Evolutionary conservation across 2,888 invertebrate genomes (phyloP).

Genomic region (Dolichomitus sp.): DNA sequence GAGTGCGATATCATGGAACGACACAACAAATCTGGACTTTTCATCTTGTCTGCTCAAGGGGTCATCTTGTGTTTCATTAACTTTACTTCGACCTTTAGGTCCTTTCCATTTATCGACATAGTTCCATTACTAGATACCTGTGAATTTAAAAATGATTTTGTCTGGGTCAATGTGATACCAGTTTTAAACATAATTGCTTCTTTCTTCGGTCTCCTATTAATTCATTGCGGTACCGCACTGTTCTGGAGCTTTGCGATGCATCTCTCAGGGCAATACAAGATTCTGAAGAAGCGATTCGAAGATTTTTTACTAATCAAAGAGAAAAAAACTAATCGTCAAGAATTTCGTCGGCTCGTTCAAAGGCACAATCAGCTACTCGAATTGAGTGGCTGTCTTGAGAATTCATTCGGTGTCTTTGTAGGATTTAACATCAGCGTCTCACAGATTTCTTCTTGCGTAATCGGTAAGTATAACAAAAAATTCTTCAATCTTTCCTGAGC

Average conservation of each 20-base stretch:
- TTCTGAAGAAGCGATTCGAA: not conserved
- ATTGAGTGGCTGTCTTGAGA: not conserved
- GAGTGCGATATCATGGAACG: not conserved
- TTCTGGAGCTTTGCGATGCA: not conserved
- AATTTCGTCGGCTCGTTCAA: slow-evolving; percentile 2
- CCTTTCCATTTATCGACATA: not conserved
- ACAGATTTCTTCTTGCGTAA: not conserved
- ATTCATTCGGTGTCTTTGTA: not conserved
- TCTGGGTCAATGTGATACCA: not conserved
- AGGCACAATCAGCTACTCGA: slow-evolving; percentile 3
- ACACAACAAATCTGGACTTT: not conserved
- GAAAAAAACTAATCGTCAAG: not conserved
- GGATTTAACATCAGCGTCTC: not conserved
- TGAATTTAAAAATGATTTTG: not conserved
- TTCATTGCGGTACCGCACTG: not conserved
- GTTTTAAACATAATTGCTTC: not conserved
- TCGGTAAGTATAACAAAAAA: not conserved
- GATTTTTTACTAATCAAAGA: not conserved
- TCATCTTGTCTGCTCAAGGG: not conserved
- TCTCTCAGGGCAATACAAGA: slow-evolving; percentile 1
- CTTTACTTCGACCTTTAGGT: not conserved
- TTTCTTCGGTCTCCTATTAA: not conserved
- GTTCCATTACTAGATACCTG: not conserved
- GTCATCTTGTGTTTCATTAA: not conserved
- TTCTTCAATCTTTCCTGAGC: not conserved